These are phyloP conservation scores for Dinocampus coccinellae DNA, from an alignment of 2,888 invertebrate species.

Conservation along the genomic window DNA sequence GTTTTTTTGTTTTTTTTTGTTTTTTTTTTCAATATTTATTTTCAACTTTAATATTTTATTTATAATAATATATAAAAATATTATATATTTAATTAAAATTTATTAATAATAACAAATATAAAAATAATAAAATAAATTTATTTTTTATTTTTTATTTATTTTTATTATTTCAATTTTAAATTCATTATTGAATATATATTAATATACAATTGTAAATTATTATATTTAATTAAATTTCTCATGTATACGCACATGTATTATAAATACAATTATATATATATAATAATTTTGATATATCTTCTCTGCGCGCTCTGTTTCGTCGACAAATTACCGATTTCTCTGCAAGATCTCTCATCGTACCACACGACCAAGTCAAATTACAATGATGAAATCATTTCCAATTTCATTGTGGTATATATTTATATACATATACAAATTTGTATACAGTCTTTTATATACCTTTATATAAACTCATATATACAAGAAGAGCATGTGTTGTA, in stretches of 20 bases:
- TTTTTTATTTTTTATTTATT: too few species aligned
- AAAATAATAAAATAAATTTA: too few species aligned
- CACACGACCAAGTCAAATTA: not conserved
- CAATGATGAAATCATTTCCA: slow-evolving; percentile 7
- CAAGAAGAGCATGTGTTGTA: not conserved
- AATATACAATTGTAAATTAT: too few species aligned
- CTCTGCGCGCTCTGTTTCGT: slow-evolving; percentile 13
- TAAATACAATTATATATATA: not conserved
- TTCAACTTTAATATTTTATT: not conserved
- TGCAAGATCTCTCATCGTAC: not conserved
- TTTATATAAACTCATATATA: slow-evolving; percentile 12
- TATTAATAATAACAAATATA: too few species aligned
- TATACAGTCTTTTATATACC: not conserved
- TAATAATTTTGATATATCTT: not conserved
- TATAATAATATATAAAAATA: not conserved
- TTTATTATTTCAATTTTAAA: too few species aligned
- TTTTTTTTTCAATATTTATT: not conserved
- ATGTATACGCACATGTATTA: too few species aligned
- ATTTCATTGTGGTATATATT: not conserved
- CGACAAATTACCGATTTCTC: slow-evolving; percentile 11
- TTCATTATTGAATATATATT: too few species aligned
- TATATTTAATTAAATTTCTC: too few species aligned
- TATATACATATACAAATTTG: not conserved
- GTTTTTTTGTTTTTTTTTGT: not conserved
- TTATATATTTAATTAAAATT: not conserved